Evolutionary conservation across 2,888 invertebrate genomes (phyloP).

Genomic region (Helleia helle): DNA sequence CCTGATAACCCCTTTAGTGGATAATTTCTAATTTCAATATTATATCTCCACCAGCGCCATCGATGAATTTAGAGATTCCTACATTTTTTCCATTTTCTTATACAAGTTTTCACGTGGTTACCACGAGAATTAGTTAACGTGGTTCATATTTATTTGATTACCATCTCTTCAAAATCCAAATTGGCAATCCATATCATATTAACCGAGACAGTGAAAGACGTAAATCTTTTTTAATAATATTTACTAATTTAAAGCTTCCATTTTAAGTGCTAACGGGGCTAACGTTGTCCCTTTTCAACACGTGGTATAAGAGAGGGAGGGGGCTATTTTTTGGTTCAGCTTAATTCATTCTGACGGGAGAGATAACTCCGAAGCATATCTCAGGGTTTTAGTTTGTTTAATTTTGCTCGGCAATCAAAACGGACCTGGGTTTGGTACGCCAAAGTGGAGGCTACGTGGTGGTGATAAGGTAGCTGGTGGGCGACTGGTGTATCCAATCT

Average conservation of each 20-base stretch:
- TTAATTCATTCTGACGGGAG: conserved; percentile 27
- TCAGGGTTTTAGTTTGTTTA: conserved; percentile 27
- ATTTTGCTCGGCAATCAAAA: conserved; percentile 26
- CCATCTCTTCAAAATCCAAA: too few species aligned
- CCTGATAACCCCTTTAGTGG: too few species aligned
- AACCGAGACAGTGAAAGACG: too few species aligned
- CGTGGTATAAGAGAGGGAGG: conserved; percentile 12
- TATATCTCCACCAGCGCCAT: too few species aligned
- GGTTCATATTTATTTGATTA: too few species aligned
- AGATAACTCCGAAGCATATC: conserved; percentile 27
- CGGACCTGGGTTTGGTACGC: conserved; percentile 12
- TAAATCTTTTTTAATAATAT: conserved; percentile 8
- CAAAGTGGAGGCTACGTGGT: conserved; percentile 25
- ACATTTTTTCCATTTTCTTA: too few species aligned
- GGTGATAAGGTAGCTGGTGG: conserved; percentile 20
- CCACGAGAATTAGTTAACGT: too few species aligned
- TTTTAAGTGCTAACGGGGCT: conserved; percentile 9
- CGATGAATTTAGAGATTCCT: too few species aligned
- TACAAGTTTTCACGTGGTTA: too few species aligned
- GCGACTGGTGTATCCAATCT: conserved; percentile 36
- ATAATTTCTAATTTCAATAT: too few species aligned
- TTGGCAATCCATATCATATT: too few species aligned
- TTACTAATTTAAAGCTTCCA: conserved; percentile 8
- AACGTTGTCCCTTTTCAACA: conserved; percentile 8
- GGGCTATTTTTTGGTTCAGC: conserved; percentile 18